These are phyloP conservation scores for Eueides isabella DNA, from an alignment of 1,140 invertebrate genomes.

Conservation along the genomic window DNA sequence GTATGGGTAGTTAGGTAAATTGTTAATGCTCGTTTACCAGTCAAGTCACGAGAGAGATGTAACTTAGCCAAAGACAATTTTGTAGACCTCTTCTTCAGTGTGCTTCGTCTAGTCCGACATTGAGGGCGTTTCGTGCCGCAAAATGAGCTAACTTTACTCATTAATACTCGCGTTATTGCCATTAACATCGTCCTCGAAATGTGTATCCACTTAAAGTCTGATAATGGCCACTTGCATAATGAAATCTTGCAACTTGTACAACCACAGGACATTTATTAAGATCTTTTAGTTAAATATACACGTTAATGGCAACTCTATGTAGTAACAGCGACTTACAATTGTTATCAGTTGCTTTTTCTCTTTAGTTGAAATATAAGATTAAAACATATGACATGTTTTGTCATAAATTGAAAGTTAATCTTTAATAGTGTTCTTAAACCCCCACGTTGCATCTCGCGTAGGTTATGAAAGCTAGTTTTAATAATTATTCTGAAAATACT, in stretches of 20 bases:
- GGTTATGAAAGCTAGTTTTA: no score
- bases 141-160: slow-evolving; percentile 76
- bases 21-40: not conserved
- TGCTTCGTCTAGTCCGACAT: slow-evolving; percentile 43
- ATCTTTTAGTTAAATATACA: not conserved
- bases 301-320: no score
- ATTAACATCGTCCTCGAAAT: slow-evolving; percentile 62
- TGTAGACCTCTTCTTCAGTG: not conserved
- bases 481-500: no score
- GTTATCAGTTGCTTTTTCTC: not conserved
- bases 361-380: no score
- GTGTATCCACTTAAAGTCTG: slow-evolving; percentile 43
- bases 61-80: slow-evolving; percentile 43
- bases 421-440: no score
- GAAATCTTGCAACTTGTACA: slow-evolving; percentile 18
- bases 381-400: no score
- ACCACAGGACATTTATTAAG: not conserved
- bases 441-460: no score
- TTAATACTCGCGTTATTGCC: slow-evolving; percentile 73
- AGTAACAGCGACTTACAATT: not conserved
- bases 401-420: no score
- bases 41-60: slow-evolving; percentile 59
- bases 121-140: slow-evolving; percentile 54
- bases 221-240: slow-evolving; percentile 30
- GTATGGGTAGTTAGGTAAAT: no score